Conservation (phyloP, 2,797 vertebrate species). For the Poeciliopsis paucimaculata region DNA sequence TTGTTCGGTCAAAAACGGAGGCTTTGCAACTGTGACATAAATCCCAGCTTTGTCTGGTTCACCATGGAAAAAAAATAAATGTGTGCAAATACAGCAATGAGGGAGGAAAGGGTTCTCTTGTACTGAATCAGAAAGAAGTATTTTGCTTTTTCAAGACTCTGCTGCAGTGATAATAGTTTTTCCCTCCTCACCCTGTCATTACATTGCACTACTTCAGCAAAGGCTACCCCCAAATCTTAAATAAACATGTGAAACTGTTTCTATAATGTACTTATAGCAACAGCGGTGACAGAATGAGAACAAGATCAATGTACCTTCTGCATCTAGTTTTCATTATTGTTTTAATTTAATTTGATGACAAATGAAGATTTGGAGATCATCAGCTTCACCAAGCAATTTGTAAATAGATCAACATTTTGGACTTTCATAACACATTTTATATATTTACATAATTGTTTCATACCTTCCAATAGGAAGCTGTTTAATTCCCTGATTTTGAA, state of each 20-base stretch:
- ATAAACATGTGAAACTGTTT: not conserved
- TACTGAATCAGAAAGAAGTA: not conserved
- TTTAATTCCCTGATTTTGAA: not conserved
- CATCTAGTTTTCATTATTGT: not conserved
- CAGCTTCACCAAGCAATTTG: not conserved
- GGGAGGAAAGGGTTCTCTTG: not conserved
- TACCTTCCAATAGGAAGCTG: not conserved
- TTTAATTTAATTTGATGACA: not conserved
- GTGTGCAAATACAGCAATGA: slow-evolving; percentile 16
- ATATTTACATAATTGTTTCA: not conserved
- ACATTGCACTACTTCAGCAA: not conserved
- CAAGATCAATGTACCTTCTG: not conserved
- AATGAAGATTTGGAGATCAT: not conserved
- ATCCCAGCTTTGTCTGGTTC: slow-evolving; percentile 24
- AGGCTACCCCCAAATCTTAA: not conserved
- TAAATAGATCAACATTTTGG: not conserved
- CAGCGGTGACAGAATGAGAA: not conserved
- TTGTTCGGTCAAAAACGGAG: slow-evolving; percentile 26
- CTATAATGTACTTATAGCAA: not conserved
- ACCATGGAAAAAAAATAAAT: slow-evolving; percentile 29
- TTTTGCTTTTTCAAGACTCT: not conserved
- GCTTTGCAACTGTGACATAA: slow-evolving; percentile 37
- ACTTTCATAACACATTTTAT: not conserved
- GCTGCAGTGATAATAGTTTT: not conserved
- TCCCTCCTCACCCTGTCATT: not conserved